Conservation (phyloP, 2,113 vertebrate species). For the Thunnus thynnus region DNA sequence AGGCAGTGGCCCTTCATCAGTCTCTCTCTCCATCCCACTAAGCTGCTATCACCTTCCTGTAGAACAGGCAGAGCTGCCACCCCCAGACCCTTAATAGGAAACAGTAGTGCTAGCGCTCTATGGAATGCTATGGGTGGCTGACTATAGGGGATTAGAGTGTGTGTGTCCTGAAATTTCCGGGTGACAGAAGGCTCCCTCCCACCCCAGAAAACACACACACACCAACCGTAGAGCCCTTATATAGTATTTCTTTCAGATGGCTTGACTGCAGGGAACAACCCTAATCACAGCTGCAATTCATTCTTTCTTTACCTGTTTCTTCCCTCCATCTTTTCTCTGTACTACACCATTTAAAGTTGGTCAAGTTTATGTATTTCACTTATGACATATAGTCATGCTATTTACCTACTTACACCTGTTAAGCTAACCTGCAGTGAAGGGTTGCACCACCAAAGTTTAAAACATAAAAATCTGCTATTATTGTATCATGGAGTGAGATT, state of each 20-base stretch:
- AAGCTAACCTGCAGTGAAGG: background rate
- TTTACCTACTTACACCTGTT: background rate
- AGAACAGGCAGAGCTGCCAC: conserved; percentile 41
- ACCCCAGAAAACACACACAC: conserved; percentile 24
- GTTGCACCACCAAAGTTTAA: background rate
- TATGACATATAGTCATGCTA: background rate
- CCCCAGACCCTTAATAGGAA: conserved; percentile 81
- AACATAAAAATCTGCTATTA: background rate
- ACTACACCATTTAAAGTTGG: too few relatives aligned
- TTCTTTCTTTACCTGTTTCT: conserved; percentile 7
- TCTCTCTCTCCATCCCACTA: conserved; percentile 26
- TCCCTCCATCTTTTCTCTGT: background rate
- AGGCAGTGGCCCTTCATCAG: conserved; percentile 26
- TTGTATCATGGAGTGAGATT: too few relatives aligned
- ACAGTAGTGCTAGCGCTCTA: conserved; percentile 37
- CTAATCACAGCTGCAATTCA: conserved; percentile 3
- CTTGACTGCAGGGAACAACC: conserved; percentile 22
- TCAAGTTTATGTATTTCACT: background rate
- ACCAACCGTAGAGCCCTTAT: conserved; percentile 57
- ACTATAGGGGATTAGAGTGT: conserved; percentile 73
- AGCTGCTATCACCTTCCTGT: conserved; percentile 50
- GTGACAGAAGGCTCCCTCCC: conserved; percentile 50
- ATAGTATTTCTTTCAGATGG: conserved; percentile 65
- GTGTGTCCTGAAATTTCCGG: conserved; percentile 57
- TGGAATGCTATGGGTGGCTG: conserved; percentile 74